Evolutionary conservation across 1,140 invertebrate genomes (phyloP).

Genomic region (Carcinoscorpius rotundicauda): DNA sequence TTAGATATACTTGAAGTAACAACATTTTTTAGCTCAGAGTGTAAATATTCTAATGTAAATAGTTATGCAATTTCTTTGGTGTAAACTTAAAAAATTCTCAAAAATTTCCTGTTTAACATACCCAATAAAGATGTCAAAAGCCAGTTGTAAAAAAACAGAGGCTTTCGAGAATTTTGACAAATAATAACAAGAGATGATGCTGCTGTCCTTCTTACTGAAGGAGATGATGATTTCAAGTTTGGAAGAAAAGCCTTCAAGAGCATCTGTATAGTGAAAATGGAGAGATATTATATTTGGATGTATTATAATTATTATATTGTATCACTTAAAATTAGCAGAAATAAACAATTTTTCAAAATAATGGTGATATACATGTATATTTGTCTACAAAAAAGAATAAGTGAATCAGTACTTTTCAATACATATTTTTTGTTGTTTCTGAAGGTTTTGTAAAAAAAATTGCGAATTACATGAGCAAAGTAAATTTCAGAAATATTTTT

Average conservation of each 20-base stretch:
- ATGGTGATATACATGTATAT: conserved; percentile 2
- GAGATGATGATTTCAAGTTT: conserved; percentile 46
- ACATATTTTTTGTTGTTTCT: neutral
- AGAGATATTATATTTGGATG: too few relatives aligned
- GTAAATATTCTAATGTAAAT: too few relatives aligned
- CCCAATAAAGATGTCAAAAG: conserved; percentile 39
- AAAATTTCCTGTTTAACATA: conserved; percentile 11
- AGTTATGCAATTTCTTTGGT: too few relatives aligned
- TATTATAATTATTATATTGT: too few relatives aligned
- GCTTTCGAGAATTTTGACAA: conserved; percentile 49
- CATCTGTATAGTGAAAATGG: conserved; percentile 33
- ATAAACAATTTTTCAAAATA: conserved; percentile 6
- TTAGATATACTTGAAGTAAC: too few relatives aligned
- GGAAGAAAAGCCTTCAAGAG: conserved; percentile 51
- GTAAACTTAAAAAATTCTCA: too few relatives aligned
- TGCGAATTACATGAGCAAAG: too few relatives aligned
- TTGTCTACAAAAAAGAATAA: neutral
- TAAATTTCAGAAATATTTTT: too few relatives aligned
- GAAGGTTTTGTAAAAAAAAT: neutral
- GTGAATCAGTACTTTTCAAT: neutral
- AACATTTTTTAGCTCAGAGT: too few relatives aligned
- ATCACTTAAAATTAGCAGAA: conserved; percentile 12
- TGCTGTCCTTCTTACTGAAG: conserved; percentile 47
- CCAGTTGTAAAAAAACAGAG: conserved; percentile 45
- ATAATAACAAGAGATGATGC: conserved; percentile 49